Evolutionary conservation across 2,113 vertebrate genomes (phyloP), one percentile per base, ranked within the genome.

Genomic region (Corythoichthys haematopterus): DNA sequence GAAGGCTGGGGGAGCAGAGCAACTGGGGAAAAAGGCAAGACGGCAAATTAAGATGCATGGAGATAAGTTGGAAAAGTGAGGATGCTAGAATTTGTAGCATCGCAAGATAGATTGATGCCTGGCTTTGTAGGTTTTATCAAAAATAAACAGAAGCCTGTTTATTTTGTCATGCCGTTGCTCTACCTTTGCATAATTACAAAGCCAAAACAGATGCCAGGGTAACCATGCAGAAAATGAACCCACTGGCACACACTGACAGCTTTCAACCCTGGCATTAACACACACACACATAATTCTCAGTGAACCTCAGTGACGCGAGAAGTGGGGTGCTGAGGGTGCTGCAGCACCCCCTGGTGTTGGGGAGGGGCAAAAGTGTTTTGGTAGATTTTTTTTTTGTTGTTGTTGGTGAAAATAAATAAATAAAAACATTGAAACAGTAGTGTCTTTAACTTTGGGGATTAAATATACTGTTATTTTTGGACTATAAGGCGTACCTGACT

Each of bases 201-300:
- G 71, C 84, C 72, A 33, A 85, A 87, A 87, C 86, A 89, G 88
- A 89, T 88, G 89, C 86, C 86, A 83, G 84, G 83, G 76, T 87
- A 90, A 88, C 86, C 89, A 87, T 84, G 89, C 89, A 90, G 89
- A 90, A 88, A 89, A 88, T 85, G 83, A 89, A 88, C 78, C 77
- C 76, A 78, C 69, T 66, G 75, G 69, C 66, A 75, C 76, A 50
- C 60, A 20, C 63, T 77, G 80, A 80, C 84, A 86, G 77, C 71
- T 80, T 66, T 77, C 68, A 63, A 66, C 52, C 77, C 59, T 52
- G 50, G 76, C 72, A 80, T 82, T 66, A 76, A 66, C 11, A 35
- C 66, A 53, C 40, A 2, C 51, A 50, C 57, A 45, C 46, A 28
- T 50, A 57, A 46, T 43, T 43, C 47, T 43, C 55, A 40, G 37